These are phyloP conservation scores for Lordiphosa clarofinis DNA, from an alignment of 1,140 invertebrate genomes.

Conservation along the genomic window DNA sequence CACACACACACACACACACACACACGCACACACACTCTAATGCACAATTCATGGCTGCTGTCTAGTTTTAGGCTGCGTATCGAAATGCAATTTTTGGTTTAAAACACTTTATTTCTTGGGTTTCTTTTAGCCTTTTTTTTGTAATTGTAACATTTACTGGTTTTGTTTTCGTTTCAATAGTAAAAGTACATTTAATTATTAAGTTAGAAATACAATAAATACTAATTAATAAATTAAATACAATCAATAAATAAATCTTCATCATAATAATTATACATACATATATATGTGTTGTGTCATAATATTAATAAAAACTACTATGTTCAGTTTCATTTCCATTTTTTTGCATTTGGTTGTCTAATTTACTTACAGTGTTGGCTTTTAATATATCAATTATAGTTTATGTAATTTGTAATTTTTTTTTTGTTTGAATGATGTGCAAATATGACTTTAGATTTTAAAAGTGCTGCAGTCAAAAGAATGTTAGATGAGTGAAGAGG, in stretches of 20 bases:
- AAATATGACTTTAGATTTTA: slow-evolving; percentile 27
- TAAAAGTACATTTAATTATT: slow-evolving; percentile 70
- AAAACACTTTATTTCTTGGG: slow-evolving; percentile 77
- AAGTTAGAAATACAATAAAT: slow-evolving; percentile 68
- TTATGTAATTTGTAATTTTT: no score
- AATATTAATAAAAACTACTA: slow-evolving; percentile 64
- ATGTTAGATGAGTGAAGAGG: neutral
- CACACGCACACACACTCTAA: slow-evolving; percentile 45
- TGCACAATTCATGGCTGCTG: slow-evolving; percentile 60
- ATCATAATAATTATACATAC: slow-evolving; percentile 30
- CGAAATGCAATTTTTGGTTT: slow-evolving; percentile 62
- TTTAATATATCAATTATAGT: slow-evolving; percentile 24
- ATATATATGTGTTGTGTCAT: slow-evolving; percentile 24
- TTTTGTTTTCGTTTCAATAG: slow-evolving; percentile 39
- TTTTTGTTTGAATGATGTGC: slow-evolving; percentile 38
- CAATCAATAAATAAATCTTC: slow-evolving; percentile 68
- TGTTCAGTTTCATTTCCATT: slow-evolving; percentile 51
- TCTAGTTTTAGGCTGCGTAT: slow-evolving; percentile 54
- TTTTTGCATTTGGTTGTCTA: slow-evolving; percentile 37
- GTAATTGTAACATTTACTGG: slow-evolving; percentile 52
- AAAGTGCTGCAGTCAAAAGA: slow-evolving; percentile 23
- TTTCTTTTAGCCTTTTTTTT: slow-evolving; percentile 51
- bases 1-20: slow-evolving; percentile 22
- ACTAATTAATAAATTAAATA: slow-evolving; percentile 76
- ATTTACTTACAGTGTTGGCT: slow-evolving; percentile 40